These are phyloP conservation scores for Cossypha heuglini DNA, from an alignment of 2,797 vertebrate species.

Conservation along the genomic window DNA sequence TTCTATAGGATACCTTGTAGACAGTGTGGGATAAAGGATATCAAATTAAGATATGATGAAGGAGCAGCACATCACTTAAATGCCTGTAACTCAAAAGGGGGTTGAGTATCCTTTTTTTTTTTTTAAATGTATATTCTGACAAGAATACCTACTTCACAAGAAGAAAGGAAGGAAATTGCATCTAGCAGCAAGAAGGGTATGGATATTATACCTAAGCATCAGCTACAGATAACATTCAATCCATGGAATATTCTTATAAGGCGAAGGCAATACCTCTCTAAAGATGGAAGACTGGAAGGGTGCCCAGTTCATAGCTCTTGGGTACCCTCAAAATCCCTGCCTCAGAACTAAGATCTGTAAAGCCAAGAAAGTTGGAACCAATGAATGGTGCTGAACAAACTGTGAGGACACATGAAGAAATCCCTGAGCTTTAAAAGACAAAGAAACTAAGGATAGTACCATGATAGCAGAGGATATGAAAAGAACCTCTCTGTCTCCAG, in stretches of 20 bases:
- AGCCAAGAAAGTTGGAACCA: background rate
- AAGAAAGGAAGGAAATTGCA: background rate
- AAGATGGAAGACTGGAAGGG: background rate
- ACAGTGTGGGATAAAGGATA: background rate
- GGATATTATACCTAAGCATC: background rate
- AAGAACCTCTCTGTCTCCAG: background rate
- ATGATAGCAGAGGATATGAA: background rate
- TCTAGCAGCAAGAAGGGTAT: background rate
- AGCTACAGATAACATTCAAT: background rate
- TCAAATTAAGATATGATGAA: background rate
- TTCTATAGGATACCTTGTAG: background rate
- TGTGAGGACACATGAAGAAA: background rate
- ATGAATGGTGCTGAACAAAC: background rate
- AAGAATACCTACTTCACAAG: background rate
- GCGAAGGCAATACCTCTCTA: background rate
- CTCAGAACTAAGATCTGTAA: background rate
- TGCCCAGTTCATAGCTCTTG: background rate
- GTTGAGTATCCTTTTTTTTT: background rate
- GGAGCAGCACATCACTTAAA: background rate
- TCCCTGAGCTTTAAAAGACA: background rate
- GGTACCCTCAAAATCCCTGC: background rate
- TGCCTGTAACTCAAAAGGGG: background rate
- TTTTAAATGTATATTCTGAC: background rate
- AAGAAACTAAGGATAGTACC: background rate
- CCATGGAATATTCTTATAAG: background rate